A percentile compares a stretch with the other conserved stretches of the same genome.
phyloP scores from a whole-genome alignment of 2,888 invertebrate species.

The Leptopilina myrica region DNA sequence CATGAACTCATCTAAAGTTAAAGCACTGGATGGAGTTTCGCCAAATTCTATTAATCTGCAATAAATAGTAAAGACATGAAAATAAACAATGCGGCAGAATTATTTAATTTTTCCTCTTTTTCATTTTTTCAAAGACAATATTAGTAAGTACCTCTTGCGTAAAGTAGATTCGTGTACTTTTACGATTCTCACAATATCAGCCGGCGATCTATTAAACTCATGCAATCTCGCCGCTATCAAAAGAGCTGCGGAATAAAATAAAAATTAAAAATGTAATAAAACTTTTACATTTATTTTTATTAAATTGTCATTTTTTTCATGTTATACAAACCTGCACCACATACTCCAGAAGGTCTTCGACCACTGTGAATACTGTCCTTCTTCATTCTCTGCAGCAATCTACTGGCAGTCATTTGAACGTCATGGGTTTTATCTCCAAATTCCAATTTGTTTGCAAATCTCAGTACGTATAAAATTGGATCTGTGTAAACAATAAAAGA shows the following conservation, averaged over 20 bases:
- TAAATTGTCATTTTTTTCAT: neutral
- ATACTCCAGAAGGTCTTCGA: conserved; percentile 96
- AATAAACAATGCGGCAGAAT: neutral
- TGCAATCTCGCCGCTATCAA: conserved; percentile 96
- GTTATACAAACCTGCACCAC: conserved; percentile 89
- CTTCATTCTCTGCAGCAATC: conserved; percentile 98
- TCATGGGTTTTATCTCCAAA: conserved; percentile 95
- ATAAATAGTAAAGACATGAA: neutral
- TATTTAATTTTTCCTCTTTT: neutral
- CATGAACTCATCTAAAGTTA: conserved; percentile 98
- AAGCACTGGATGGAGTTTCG: conserved; percentile 95
- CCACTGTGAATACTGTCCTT: conserved; percentile 98
- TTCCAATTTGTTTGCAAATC: conserved; percentile 95
- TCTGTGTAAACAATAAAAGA: conserved; percentile 81
- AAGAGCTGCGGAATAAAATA: conserved; percentile 81
- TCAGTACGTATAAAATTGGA: conserved; percentile 96
- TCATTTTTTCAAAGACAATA: neutral
- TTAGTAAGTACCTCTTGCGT: conserved; percentile 83
- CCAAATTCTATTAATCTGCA: conserved; percentile 93
- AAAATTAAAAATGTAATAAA: neutral
- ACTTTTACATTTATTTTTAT: neutral
- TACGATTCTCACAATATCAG: conserved; percentile 94
- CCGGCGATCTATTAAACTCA: conserved; percentile 90
- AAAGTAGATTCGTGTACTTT: conserved; percentile 97
- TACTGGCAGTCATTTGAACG: conserved; percentile 95